A percentile compares a stretch with the other conserved stretches of the same genome.
These are phyloP conservation scores for Girardinichthys multiradiatus DNA, from an alignment of 2,113 vertebrate species.

Conservation along the genomic window DNA sequence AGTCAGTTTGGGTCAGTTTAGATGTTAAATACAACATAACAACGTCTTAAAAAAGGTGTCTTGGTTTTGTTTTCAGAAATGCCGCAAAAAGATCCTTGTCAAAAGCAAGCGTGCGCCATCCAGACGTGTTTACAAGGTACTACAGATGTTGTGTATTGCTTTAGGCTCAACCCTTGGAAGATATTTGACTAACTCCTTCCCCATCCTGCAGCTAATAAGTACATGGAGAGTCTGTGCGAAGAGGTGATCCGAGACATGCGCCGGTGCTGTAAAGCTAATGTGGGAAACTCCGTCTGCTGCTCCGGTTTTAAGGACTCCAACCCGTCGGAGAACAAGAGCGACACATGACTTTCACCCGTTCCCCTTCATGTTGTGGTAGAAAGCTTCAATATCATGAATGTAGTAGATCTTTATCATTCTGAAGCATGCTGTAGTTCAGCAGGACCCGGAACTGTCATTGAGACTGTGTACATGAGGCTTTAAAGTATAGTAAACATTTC, in stretches of 20 bases:
- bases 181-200: neutral
- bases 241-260: slow-evolving; percentile 71
- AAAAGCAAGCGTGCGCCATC: slow-evolving; percentile 74
- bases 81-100: slow-evolving; percentile 74
- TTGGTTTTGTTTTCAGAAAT: slow-evolving; percentile 50
- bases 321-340: slow-evolving; percentile 20
- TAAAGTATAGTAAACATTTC: neutral
- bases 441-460: neutral
- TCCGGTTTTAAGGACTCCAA: slow-evolving; percentile 67
- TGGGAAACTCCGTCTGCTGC: slow-evolving; percentile 65
- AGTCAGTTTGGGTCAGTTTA: neutral
- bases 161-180: neutral
- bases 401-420: neutral
- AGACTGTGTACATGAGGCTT: neutral
- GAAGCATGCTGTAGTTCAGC: neutral
- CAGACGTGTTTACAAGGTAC: slow-evolving; percentile 75
- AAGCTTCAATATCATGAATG: slow-evolving; percentile 15
- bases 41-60: neutral
- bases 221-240: slow-evolving; percentile 68
- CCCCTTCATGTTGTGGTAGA: neutral
- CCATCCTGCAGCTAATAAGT: slow-evolving; percentile 63
- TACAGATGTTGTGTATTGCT: neutral
- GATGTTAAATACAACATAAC: too few relatives aligned
- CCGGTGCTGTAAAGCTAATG: slow-evolving; percentile 57
- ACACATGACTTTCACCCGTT: neutral